Evolutionary conservation across 2,888 invertebrate species (phyloP), one percentile per base, ranked within the genome.

Genomic region (Phaonia tiefii): DNA sequence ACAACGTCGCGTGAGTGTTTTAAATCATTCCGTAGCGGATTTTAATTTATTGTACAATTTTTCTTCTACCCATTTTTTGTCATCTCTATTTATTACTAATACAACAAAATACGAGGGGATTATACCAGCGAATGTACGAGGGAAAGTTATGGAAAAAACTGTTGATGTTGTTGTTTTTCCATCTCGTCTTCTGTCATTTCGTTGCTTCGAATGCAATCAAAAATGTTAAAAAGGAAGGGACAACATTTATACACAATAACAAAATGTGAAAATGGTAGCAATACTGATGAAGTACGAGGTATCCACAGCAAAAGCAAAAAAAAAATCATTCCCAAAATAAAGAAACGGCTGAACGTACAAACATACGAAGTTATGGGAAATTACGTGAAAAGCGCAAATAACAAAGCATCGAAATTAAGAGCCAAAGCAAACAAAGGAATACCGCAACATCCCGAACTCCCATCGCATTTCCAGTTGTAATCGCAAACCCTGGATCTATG

Each of bases 61-160:
- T n/a, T n/a, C n/a, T n/a, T n/a, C n/a, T n/a, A n/a, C n/a, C n/a
- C n/a, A n/a, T n/a, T n/a, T n/a, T n/a, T n/a, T n/a, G n/a, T n/a
- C n/a, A n/a, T n/a, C n/a, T n/a, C n/a, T n/a, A n/a, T n/a, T n/a
- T n/a, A n/a, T n/a, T n/a, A 58, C 39, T 54, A 75, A 72, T 46
- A 69, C 49, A 75, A 75, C 67, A 60, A 80, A 67, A 75, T 80
- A 56, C 46, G 67, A 75, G 67, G 74, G 76, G 71, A 77, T 81
- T 81, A 77, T 75, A 67, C 39, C 71, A 67, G 58, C 74, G 58
- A 58, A 58, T 58, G 31, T 15, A 37, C 58, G 58, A 31, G 22
- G 17, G 63, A 11, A 20, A 22, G 63, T 37, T 63, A 22, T 63
- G 42, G 42, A 17, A 70, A 80, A 73, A 69, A 22, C 73, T 72